Percentiles rank a stretch among this genome's conserved stretches.
These are phyloP conservation scores for Hystrix cristata DNA, from an alignment of 2,113 vertebrate species.

Conservation along the genomic window DNA sequence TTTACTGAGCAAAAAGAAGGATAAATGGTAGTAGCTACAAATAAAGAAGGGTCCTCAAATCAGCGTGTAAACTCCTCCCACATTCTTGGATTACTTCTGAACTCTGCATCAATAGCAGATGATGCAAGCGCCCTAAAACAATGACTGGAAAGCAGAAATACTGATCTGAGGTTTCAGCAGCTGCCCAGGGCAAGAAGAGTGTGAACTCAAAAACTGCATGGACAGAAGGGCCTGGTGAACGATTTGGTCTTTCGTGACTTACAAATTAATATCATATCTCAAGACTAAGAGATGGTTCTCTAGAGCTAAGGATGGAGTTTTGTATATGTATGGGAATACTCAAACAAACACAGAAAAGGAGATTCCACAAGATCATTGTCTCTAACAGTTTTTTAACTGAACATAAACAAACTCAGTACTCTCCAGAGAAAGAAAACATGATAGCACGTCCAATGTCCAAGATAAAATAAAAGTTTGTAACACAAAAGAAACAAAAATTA, in stretches of 20 bases:
- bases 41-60: rapidly evolving
- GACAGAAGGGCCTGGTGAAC: background rate
- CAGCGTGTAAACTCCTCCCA: background rate
- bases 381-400: background rate
- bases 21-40: background rate
- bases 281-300: background rate
- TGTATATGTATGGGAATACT: no score
- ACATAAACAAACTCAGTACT: background rate
- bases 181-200: background rate
- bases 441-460: background rate
- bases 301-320: background rate
- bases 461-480: background rate
- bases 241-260: background rate
- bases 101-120: background rate
- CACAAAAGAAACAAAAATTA: background rate
- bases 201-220: background rate
- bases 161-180: background rate
- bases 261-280: constrained; percentile 4
- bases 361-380: background rate
- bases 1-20: background rate
- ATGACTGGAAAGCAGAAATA: background rate
- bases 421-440: background rate
- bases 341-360: background rate
- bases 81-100: background rate
- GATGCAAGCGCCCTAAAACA: background rate